A percentile compares a stretch with the other conserved stretches of the same genome.
Evolutionary conservation across 2,797 vertebrate species (phyloP).

Genomic region (Furcifer pardalis): DNA sequence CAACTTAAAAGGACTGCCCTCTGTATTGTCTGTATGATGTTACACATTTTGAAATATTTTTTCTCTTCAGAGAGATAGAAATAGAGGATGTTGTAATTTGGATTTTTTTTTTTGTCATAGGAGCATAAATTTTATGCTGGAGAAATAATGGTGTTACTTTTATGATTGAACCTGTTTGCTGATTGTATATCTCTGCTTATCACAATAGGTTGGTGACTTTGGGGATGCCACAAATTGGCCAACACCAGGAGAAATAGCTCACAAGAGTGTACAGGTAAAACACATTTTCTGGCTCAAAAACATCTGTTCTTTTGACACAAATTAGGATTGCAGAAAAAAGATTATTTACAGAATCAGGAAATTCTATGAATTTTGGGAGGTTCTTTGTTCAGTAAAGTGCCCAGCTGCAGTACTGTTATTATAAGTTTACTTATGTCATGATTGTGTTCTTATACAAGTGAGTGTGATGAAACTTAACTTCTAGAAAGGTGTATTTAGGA

Average conservation of each 20-base stretch:
- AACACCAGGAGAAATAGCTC: constrained; percentile 96
- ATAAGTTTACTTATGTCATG: not conserved
- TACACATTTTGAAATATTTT: not conserved
- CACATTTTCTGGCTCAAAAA: not conserved
- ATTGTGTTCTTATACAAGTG: not conserved
- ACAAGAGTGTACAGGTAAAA: constrained; percentile 92
- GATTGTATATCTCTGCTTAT: constrained; percentile 12
- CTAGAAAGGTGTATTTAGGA: not conserved
- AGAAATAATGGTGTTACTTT: not conserved
- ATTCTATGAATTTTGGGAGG: not conserved
- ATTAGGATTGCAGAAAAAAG: not conserved
- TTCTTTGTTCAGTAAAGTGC: not conserved
- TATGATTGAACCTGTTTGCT: not conserved
- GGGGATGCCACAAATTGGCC: constrained; percentile 98
- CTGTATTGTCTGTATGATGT: not conserved
- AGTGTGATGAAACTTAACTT: not conserved
- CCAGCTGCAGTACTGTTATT: not conserved
- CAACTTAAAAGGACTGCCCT: not conserved
- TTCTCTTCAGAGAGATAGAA: not conserved
- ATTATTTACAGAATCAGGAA: not conserved
- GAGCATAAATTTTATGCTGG: not conserved
- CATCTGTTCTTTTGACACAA: not conserved
- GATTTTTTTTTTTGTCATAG: not conserved
- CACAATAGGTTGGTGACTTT: constrained; percentile 92
- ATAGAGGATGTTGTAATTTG: not conserved